These are phyloP conservation scores for Urocynchramus pylzowi DNA, from an alignment of 2,113 vertebrate genomes.

Conservation along the genomic window DNA sequence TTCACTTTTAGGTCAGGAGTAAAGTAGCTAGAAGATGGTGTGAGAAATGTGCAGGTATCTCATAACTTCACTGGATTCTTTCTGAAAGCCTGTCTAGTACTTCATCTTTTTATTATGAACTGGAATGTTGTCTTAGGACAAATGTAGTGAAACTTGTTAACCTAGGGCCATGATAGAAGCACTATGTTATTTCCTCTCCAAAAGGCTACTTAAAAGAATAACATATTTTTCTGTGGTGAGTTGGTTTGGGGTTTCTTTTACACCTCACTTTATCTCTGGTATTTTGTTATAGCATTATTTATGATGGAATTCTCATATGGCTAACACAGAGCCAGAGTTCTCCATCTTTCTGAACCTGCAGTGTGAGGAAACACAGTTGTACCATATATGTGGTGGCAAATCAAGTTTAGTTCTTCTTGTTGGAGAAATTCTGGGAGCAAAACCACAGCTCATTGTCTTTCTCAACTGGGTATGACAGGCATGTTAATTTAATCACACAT, in stretches of 20 bases:
- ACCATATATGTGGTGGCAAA: background rate
- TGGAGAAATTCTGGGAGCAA: background rate
- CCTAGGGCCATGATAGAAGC: background rate
- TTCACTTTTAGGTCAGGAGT: background rate
- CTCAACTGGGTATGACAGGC: background rate
- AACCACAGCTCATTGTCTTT: background rate
- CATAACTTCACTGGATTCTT: background rate
- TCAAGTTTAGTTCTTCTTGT: background rate
- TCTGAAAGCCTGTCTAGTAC: background rate
- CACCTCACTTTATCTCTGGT: background rate
- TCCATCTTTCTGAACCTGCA: background rate
- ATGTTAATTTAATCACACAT: background rate
- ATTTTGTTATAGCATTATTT: background rate
- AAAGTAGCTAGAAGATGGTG: background rate
- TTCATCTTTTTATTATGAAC: background rate
- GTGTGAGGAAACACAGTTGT: background rate
- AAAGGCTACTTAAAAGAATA: background rate
- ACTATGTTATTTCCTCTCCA: background rate
- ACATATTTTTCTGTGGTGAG: background rate
- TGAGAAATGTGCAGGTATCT: background rate
- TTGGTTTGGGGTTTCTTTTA: background rate
- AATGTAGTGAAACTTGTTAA: background rate
- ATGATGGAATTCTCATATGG: background rate
- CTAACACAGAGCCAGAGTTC: background rate
- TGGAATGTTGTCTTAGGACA: background rate